Evolutionary conservation across 2,797 vertebrate genomes (phyloP).

Genomic region (Arnoldichthys spilopterus): DNA sequence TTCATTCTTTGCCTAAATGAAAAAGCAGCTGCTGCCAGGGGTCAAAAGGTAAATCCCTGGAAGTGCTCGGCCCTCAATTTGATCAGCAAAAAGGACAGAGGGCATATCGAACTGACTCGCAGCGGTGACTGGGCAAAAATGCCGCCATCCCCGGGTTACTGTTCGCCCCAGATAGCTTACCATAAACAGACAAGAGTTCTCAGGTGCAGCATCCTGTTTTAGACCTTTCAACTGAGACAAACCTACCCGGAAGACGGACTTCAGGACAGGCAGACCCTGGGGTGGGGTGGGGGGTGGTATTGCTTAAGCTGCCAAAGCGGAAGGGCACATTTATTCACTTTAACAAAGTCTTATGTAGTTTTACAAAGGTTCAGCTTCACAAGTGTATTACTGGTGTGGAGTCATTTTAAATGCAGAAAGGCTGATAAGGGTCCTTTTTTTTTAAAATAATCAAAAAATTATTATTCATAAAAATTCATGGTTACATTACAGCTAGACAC

Average conservation of each 20-base stretch:
- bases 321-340: background rate
- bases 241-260: background rate
- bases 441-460: background rate
- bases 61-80: constrained; percentile 34
- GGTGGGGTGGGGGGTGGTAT: no score
- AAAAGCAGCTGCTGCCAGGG: constrained; percentile 40
- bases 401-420: background rate
- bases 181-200: constrained; percentile 3
- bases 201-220: background rate
- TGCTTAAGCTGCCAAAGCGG: background rate
- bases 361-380: background rate
- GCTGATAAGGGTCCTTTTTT: background rate
- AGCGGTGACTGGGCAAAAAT: background rate
- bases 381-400: background rate
- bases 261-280: background rate
- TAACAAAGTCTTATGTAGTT: background rate
- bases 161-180: background rate
- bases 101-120: background rate
- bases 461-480: no score
- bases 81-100: background rate
- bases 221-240: constrained; percentile 3
- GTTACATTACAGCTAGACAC: no score
- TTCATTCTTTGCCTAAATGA: constrained; percentile 35
- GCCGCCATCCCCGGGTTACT: background rate
- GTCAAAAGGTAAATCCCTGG: constrained; percentile 51